Percentiles rank a stretch among this genome's conserved stretches.
These are phyloP conservation scores for Hypolimnas misippus DNA, from an alignment of 2,888 invertebrate genomes.

Conservation along the genomic window DNA sequence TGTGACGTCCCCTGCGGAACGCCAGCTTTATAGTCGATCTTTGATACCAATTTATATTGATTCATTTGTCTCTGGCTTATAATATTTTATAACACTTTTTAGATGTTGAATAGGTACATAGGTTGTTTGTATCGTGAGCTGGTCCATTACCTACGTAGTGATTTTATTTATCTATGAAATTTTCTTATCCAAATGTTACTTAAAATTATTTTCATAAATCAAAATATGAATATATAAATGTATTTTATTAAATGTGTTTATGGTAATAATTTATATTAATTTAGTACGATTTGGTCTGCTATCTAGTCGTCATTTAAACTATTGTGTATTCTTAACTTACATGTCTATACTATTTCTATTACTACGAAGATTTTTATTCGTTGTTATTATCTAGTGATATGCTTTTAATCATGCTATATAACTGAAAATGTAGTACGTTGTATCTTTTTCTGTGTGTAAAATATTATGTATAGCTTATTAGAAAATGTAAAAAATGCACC, in stretches of 20 bases:
- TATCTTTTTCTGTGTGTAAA: conserved; percentile 63
- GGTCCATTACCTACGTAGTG: conserved; percentile 32
- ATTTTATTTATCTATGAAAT: conserved; percentile 12
- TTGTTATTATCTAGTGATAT: conserved; percentile 30
- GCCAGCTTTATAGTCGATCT: conserved; percentile 56
- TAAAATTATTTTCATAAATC: conserved; percentile 5
- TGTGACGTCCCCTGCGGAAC: conserved; percentile 38
- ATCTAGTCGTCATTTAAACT: conserved; percentile 17
- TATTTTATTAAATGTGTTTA: neutral
- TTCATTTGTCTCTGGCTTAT: conserved; percentile 59
- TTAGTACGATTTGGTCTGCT: neutral
- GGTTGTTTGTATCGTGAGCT: conserved; percentile 46
- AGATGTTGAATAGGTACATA: conserved; percentile 62
- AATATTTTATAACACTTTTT: conserved; percentile 55
- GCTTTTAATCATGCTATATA: conserved; percentile 36
- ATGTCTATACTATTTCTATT: conserved; percentile 21
- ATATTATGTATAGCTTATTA: conserved; percentile 68
- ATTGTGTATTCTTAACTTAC: conserved; percentile 5
- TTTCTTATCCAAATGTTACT: conserved; percentile 5
- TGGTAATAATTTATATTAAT: neutral
- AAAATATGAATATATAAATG: neutral
- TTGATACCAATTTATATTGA: conserved; percentile 56
- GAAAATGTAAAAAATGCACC: conserved; percentile 62
- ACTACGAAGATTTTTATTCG: conserved; percentile 17
- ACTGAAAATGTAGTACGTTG: conserved; percentile 45